Base-by-base conservation (phyloP, 2,888 invertebrate genomes). In the Cryptus armator region DNA sequence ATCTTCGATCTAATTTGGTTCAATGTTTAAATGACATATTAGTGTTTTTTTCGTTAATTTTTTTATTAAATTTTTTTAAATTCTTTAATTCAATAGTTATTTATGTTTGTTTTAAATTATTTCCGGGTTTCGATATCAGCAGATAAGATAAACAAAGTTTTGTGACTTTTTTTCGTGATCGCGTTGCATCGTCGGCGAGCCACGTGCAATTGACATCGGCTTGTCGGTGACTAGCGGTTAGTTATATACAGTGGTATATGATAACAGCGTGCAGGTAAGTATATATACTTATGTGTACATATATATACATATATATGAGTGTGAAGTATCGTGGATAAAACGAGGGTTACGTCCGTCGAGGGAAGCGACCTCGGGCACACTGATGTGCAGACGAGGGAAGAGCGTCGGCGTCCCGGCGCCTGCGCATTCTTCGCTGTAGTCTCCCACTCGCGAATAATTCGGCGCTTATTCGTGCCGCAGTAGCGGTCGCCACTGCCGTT, bases 321-420 rank as follows among this genome's bases (percentile, higher is more conserved):
- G 5, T 66, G 32, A 3, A 19, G 7, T 43, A 51, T 9, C 59
- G 16, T 6, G 16, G 64, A 72, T 37, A n/a, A 16, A 14, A 43
- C 66, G 62, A 78, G 72, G 59, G 48, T 44, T n/a, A 64, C 88
- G 88, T 88, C 87, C 90, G 87, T 88, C 89, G 90, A 90, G 91
- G 90, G 84, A 88, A 89, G 87, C 88, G 86, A 88, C 90, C 89
- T 90, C 90, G 89, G 87, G 89, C 89, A 88, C 81, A 90, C 90
- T 90, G 89, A 77, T 76, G 80, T 83, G 67, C 67, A 83, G 85
- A 88, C 88, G 78, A 56, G 51, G 67, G 68, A 67, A 67, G 32
- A 44, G 80, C 53, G 75, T 85, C 86, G 83, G 88, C 87, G 86
- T 81, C 79, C 59, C 81, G 86, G 88, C 89, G 89, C 89, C 79